phyloP scores from a whole-genome alignment of 1,140 invertebrate genomes.

The Arion vulgaris region DNA sequence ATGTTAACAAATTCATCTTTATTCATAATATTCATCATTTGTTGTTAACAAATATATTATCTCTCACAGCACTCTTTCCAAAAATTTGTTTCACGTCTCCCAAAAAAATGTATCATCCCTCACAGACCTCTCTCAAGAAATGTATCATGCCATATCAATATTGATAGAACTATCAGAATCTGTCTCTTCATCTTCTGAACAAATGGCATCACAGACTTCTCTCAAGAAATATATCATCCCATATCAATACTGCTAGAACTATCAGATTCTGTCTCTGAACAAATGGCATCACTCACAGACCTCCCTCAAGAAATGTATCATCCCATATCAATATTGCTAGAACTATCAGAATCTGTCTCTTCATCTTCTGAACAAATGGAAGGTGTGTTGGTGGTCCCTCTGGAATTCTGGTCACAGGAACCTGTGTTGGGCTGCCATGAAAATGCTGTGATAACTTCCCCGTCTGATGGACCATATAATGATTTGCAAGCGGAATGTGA shows the following conservation, averaged over 20 bases:
- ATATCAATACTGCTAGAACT: conserved; percentile 65
- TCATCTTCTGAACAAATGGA: conserved; percentile 72
- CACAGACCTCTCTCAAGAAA: not conserved
- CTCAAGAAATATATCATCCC: conserved; percentile 30
- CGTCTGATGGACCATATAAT: conserved; percentile 58
- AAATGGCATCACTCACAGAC: no score
- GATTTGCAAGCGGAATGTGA: conserved; percentile 28
- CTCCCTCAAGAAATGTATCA: conserved; percentile 7
- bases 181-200: conserved; percentile 69
- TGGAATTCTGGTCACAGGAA: conserved; percentile 65
- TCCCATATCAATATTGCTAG: conserved; percentile 63
- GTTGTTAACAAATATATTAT: no score
- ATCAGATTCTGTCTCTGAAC: conserved; percentile 67
- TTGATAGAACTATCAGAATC: conserved; percentile 69
- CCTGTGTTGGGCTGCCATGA: conserved; percentile 69
- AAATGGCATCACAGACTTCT: conserved; percentile 62
- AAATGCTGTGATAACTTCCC: conserved; percentile 58
- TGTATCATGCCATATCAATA: conserved; percentile 52
- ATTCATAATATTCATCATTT: no score
- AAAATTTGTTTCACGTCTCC: no score
- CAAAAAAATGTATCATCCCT: no score
- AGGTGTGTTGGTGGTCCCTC: conserved; percentile 67
- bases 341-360: conserved; percentile 68
- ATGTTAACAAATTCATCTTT: no score
- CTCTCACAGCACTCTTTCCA: no score